Evolutionary conservation across 2,888 invertebrate species (phyloP).

Genomic region (Eledona agricola): DNA sequence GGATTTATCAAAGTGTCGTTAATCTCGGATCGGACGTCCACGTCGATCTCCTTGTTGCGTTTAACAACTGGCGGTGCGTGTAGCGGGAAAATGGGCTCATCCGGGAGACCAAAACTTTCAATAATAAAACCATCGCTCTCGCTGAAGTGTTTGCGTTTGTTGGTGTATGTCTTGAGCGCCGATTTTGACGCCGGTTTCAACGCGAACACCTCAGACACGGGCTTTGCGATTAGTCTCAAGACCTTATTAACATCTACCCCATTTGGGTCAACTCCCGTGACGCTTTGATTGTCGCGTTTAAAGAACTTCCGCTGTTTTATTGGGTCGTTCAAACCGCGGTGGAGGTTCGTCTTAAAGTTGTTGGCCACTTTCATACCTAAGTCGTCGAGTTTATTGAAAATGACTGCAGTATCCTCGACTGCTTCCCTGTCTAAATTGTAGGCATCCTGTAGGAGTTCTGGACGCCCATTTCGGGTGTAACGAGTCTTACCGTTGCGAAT

Average conservation of each 20-base stretch:
- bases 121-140: conserved; percentile 32
- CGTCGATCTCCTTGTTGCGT: conserved; percentile 36
- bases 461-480: conserved; percentile 68
- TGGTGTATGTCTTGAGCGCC: conserved; percentile 52
- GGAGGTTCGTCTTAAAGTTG: conserved; percentile 27
- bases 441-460: conserved; percentile 64
- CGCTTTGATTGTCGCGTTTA: conserved; percentile 35
- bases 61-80: conserved; percentile 40
- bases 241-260: conserved; percentile 50
- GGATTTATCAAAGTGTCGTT: too few relatives aligned
- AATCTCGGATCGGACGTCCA: background rate
- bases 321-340: conserved; percentile 13
- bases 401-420: conserved; percentile 13
- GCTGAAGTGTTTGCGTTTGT: conserved; percentile 46
- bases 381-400: conserved; percentile 47
- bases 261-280: conserved; percentile 32
- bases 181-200: conserved; percentile 36
- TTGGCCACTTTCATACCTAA: conserved; percentile 31
- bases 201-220: conserved; percentile 27
- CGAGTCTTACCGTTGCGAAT: conserved; percentile 60
- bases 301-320: conserved; percentile 40
- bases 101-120: conserved; percentile 56
- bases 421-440: conserved; percentile 56
- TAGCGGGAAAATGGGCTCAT: conserved; percentile 53
- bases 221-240: conserved; percentile 51